Percentiles rank a stretch among this genome's conserved stretches.
These are phyloP conservation scores for Heteromormyrus szaboi DNA, from an alignment of 2,797 vertebrate species.

Conservation along the genomic window DNA sequence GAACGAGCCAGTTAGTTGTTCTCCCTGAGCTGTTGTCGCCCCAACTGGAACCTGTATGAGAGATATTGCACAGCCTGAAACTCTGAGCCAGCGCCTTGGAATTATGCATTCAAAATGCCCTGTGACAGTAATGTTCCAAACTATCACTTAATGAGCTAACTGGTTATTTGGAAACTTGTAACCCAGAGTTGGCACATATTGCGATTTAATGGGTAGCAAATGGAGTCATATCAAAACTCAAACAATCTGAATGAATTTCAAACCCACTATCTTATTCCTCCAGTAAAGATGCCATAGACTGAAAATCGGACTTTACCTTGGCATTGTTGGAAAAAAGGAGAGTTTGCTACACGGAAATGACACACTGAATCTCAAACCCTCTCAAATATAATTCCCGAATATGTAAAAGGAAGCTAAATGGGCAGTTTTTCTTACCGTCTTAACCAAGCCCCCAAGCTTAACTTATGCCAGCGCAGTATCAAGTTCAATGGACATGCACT, in stretches of 20 bases:
- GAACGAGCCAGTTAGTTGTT: slow-evolving; percentile 81
- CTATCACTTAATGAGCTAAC: not conserved
- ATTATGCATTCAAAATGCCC: not conserved
- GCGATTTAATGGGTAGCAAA: not conserved
- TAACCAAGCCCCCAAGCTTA: not conserved
- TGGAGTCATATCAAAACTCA: not conserved
- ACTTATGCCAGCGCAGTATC: not conserved
- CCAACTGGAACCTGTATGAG: slow-evolving; percentile 82
- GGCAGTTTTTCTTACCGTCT: not conserved
- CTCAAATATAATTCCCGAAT: not conserved
- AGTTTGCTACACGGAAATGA: not conserved
- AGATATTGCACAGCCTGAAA: not conserved
- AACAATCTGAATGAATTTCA: not conserved
- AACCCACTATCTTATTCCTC: not conserved
- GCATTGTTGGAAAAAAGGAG: not conserved
- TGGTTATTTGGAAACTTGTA: not conserved
- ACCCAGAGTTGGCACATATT: not conserved
- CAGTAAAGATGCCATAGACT: not conserved
- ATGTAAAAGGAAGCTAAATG: not conserved
- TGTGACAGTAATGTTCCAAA: not conserved
- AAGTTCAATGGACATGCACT: not conserved
- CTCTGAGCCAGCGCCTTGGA: not conserved
- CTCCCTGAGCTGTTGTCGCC: slow-evolving; percentile 84
- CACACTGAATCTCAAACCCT: not conserved
- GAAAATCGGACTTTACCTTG: not conserved